Evolutionary conservation across 2,888 invertebrate species (phyloP), one percentile per base, ranked within the genome.

Genomic region (Drosophila ezoana): DNA sequence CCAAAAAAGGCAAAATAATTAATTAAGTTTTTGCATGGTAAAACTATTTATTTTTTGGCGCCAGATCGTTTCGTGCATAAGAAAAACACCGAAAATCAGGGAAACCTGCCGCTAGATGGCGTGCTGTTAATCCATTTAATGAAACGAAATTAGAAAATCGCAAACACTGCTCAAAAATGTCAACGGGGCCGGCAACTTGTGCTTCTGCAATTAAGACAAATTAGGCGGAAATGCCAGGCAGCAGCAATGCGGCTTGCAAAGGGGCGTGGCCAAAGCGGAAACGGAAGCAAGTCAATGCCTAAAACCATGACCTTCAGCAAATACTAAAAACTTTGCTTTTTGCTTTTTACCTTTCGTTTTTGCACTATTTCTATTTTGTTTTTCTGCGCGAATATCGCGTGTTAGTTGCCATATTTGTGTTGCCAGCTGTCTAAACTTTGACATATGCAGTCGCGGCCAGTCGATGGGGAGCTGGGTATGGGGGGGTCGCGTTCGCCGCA

Each of bases 381-480:
- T 40, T 38, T 48, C 59, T 28, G 8, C 28, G 28, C 8, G 28
- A 28, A 72, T 71, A 90, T 89, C 90, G 89, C 89, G 89, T 89
- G 89, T 78, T 76, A 45, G 63, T 66, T 72, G 79, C 81, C 82
- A 90, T 85, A 90, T 89, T 85, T 90, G 79, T 79, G 86, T 85
- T 90, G 52, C 85, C 67, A 66, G 76, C 76, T 87, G 89, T 90
- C 90, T 83, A 82, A 87, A 80, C 87, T 89, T 77, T 89, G 89
- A 82, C 87, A 87, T 87, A 87, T 84, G 79, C 76, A 74, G 74
- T 81, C 74, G 65, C 43, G 32, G 51, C 14, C 10, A 38, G 18
- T 5, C 20, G 3, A 8, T 4, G 14, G 33, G 10, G 8, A 14
- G 8, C 20, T 35, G 14, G 10, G 28, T 5, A 33, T 14, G 4